Evolutionary conservation across 2,888 invertebrate genomes (phyloP).

Genomic region (Drosophila dives): DNA sequence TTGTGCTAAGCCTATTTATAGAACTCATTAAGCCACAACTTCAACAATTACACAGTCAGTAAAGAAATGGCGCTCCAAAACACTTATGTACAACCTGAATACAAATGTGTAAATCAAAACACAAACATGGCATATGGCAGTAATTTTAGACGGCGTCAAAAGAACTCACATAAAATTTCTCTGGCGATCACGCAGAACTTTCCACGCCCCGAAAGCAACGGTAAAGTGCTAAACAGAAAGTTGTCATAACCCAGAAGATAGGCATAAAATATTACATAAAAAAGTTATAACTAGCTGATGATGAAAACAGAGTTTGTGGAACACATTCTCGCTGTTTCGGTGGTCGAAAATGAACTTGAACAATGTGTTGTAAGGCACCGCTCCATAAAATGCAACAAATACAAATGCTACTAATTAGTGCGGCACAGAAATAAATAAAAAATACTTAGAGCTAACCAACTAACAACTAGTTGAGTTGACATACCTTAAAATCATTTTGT

Average conservation of each 20-base stretch:
- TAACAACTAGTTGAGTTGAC: slow-evolving; percentile 38
- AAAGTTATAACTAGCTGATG: slow-evolving; percentile 23
- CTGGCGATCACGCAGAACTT: slow-evolving; percentile 52
- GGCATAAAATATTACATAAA: slow-evolving; percentile 59
- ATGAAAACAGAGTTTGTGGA: slow-evolving; percentile 20
- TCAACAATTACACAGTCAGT: slow-evolving; percentile 11
- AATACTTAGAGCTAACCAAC: slow-evolving; percentile 19
- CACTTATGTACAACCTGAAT: slow-evolving; percentile 50
- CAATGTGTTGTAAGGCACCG: slow-evolving; percentile 36
- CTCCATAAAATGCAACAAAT: slow-evolving; percentile 31
- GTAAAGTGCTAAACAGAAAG: slow-evolving; percentile 47
- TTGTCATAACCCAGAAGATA: slow-evolving; percentile 34
- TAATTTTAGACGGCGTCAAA: slow-evolving; percentile 44
- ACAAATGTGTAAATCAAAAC: slow-evolving; percentile 67
- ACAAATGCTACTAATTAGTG: slow-evolving; percentile 46
- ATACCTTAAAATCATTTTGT: slow-evolving; percentile 83
- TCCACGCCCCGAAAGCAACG: slow-evolving; percentile 42
- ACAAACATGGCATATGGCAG: slow-evolving; percentile 55
- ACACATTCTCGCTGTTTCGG: slow-evolving; percentile 26
- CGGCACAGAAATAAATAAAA: slow-evolving; percentile 31
- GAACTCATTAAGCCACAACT: slow-evolving; percentile 33
- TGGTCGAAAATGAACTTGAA: slow-evolving; percentile 51
- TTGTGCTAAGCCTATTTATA: slow-evolving; percentile 19
- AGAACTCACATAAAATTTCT: slow-evolving; percentile 50
- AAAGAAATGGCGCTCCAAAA: slow-evolving; percentile 8